Conservation (phyloP, 1,140 invertebrate genomes). For the Berghia stephanieae region DNA sequence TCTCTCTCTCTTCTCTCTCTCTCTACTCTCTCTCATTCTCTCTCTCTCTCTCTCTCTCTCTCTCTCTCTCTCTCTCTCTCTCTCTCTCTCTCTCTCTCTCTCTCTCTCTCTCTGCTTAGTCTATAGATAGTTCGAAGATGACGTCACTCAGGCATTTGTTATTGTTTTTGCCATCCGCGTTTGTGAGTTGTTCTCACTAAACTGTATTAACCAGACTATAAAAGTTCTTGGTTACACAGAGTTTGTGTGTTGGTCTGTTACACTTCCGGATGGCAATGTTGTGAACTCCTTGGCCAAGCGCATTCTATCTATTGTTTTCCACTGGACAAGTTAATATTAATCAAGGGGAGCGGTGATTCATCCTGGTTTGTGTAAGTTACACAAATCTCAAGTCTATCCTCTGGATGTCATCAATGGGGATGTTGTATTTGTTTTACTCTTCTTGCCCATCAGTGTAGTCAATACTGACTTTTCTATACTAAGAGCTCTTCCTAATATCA, state of each 20-base stretch:
- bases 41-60: background rate
- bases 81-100: constrained; percentile 1
- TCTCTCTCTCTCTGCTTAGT: background rate
- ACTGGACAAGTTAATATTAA: background rate
- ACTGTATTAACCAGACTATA: too few relatives aligned
- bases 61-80: background rate
- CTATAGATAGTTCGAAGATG: too few relatives aligned
- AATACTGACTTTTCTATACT: background rate
- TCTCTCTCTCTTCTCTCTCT: too few relatives aligned
- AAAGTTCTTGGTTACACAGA: too few relatives aligned
- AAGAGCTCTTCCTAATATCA: too few relatives aligned
- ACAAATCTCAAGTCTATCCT: background rate
- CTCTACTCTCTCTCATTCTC: background rate
- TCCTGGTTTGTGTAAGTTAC: background rate
- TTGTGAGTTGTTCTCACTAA: too few relatives aligned
- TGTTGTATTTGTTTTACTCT: background rate
- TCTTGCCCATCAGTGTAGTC: background rate
- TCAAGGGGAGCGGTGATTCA: background rate
- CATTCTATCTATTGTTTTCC: too few relatives aligned
- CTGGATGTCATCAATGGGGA: background rate
- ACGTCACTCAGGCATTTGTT: too few relatives aligned
- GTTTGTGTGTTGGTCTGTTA: too few relatives aligned
- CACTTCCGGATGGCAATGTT: too few relatives aligned
- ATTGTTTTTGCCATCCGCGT: too few relatives aligned
- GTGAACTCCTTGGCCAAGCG: too few relatives aligned